Evolutionary conservation across 2,888 invertebrate genomes (phyloP).

Genomic region (Pollenia angustigena): DNA sequence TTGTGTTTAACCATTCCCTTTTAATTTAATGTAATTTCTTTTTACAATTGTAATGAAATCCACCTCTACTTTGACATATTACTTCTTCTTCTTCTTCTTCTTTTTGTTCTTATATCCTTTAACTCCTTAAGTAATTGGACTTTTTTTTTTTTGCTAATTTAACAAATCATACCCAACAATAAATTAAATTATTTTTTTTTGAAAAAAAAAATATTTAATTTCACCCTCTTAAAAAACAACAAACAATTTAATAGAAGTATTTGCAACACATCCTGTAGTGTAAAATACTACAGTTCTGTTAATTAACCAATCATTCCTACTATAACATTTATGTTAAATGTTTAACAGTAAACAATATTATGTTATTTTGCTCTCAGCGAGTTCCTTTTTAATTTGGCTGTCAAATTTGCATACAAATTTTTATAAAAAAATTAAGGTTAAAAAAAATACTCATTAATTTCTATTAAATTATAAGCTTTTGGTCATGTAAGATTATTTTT

Average conservation of each 20-base stretch:
- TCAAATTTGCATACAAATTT: not conserved
- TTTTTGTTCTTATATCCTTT: not conserved
- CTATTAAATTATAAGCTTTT: too few relatives aligned
- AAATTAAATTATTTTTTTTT: not conserved
- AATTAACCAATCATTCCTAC: not conserved
- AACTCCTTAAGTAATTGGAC: not conserved
- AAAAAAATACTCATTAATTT: too few relatives aligned
- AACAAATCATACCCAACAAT: not conserved
- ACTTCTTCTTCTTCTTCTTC: not conserved
- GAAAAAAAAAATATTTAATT: not conserved
- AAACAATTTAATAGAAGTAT: not conserved
- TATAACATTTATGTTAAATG: slow-evolving; percentile 23
- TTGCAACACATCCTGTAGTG: slow-evolving; percentile 7
- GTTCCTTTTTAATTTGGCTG: too few relatives aligned
- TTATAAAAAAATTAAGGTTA: not conserved
- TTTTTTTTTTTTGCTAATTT: too few relatives aligned
- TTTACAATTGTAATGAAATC: not conserved
- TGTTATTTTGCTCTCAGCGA: not conserved
- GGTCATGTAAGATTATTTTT: too few relatives aligned
- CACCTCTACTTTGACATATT: slow-evolving; percentile 1
- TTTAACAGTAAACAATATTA: not conserved
- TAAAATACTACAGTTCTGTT: slow-evolving; percentile 35
- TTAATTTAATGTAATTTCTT: not conserved
- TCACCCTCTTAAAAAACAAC: not conserved
- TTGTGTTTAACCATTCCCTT: not conserved